Conservation (phyloP, 2,113 vertebrate genomes). For the Ornithorhynchus anatinus region DNA sequence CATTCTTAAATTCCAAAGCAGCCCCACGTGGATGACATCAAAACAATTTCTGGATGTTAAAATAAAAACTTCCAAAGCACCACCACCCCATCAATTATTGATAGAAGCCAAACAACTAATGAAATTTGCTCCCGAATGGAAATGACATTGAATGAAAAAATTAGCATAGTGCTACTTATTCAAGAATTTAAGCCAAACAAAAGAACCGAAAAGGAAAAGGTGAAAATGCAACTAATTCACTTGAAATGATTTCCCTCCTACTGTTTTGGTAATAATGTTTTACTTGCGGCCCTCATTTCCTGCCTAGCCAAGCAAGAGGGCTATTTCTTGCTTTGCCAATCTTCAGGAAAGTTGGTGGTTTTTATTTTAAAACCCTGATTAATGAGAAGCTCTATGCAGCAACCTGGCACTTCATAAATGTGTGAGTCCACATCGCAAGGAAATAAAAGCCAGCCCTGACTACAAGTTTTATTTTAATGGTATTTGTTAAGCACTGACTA, state of each 20-base stretch:
- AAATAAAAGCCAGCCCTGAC: too few species aligned
- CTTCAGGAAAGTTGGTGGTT: conserved; percentile 32
- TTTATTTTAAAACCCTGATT: neutral
- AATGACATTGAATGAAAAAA: conserved; percentile 15
- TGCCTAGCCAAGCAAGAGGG: conserved; percentile 32
- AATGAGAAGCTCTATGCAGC: neutral
- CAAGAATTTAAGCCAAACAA: conserved; percentile 15
- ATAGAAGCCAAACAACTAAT: conserved; percentile 1
- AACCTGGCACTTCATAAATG: neutral
- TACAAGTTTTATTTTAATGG: too few species aligned
- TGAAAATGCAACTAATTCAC: conserved; percentile 16
- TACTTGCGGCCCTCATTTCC: conserved; percentile 24
- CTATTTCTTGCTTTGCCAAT: neutral
- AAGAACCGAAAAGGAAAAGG: conserved; percentile 20
- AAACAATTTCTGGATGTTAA: conserved; percentile 11
- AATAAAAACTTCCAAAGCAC: conserved; percentile 9
- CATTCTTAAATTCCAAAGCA: conserved; percentile 26
- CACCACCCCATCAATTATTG: neutral
- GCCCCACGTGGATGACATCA: neutral
- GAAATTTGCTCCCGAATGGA: conserved; percentile 16
- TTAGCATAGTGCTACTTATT: conserved; percentile 33
- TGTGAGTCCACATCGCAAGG: neutral
- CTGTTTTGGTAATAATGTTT: conserved; percentile 24
- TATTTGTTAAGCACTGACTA: too few species aligned
- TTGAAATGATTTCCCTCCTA: conserved; percentile 14